Conservation (phyloP, 2,113 vertebrate species). For the Hassar affinis region DNA sequence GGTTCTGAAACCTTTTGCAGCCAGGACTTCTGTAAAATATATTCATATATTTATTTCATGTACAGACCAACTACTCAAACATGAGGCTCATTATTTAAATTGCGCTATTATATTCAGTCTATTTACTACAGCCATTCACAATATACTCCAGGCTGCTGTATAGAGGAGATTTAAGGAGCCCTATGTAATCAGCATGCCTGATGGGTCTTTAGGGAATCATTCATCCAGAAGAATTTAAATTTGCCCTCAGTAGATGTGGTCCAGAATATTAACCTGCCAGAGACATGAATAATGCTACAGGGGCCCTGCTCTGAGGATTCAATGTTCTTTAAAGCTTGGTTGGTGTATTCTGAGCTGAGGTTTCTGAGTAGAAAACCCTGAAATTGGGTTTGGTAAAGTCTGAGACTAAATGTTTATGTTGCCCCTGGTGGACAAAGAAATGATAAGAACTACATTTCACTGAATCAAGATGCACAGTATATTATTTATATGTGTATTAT, state of each 20-base stretch:
- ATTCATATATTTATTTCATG: background rate
- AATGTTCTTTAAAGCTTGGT: background rate
- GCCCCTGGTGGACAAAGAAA: background rate
- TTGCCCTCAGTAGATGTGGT: background rate
- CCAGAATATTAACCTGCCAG: background rate
- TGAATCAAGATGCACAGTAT: background rate
- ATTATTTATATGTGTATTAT: too few species aligned
- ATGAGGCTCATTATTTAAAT: background rate
- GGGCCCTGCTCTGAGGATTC: background rate
- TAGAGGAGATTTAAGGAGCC: background rate
- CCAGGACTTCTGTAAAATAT: too few species aligned
- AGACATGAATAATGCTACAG: background rate
- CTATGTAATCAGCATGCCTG: background rate
- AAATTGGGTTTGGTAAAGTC: background rate
- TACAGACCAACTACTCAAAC: background rate
- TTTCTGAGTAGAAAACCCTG: background rate
- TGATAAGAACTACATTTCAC: background rate
- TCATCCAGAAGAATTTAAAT: background rate
- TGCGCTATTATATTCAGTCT: background rate
- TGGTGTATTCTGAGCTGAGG: background rate
- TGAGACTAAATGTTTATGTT: background rate
- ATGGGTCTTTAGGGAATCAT: background rate
- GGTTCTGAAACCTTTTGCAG: background rate
- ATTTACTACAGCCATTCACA: background rate
- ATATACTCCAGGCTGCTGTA: background rate